Percentiles rank a stretch among this genome's conserved stretches.
Evolutionary conservation across 2,797 vertebrate genomes (phyloP).

Genomic region (Cyprinella venusta): DNA sequence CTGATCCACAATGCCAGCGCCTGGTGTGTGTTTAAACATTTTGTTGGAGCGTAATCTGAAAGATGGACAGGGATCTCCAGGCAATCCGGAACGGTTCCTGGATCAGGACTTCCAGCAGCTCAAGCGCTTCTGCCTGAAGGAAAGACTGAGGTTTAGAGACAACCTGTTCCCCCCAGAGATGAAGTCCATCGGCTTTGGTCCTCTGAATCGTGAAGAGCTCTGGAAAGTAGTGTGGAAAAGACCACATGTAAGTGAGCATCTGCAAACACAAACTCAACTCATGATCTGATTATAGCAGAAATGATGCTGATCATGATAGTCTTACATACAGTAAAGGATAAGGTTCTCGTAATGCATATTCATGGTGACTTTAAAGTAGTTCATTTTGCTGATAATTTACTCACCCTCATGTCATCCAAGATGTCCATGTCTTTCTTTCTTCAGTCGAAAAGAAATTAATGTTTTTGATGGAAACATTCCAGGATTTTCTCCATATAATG

Average conservation of each 20-base stretch:
- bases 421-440: too few relatives aligned
- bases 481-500: too few relatives aligned
- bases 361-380: neutral
- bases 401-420: too few relatives aligned
- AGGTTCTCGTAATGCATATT: neutral
- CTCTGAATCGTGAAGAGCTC: neutral
- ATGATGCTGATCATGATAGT: neutral
- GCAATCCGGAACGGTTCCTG: slow-evolving; percentile 64
- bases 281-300: neutral
- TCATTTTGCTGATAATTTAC: too few relatives aligned
- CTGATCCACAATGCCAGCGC: slow-evolving; percentile 66
- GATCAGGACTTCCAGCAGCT: slow-evolving; percentile 65
- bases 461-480: too few relatives aligned
- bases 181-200: neutral
- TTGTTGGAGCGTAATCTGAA: slow-evolving; percentile 64
- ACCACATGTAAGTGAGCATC: slow-evolving; percentile 13
- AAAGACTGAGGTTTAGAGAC: slow-evolving; percentile 18
- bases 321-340: neutral
- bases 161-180: slow-evolving; percentile 29
- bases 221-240: slow-evolving; percentile 27
- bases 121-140: slow-evolving; percentile 7
- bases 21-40: slow-evolving; percentile 70
- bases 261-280: neutral
- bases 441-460: too few relatives aligned
- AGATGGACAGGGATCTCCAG: slow-evolving; percentile 62